phyloP scores from a whole-genome alignment of 1,140 invertebrate genomes.

The Caenorhabditis elegans region WBcel235 BX284605.5:6025501-6026000 shows the following conservation, averaged over 20 bases:
- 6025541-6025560: constrained; percentile 45
- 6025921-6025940: constrained; percentile 24
- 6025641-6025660: not conserved
- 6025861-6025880: not conserved
- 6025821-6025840: not conserved
- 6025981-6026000: not conserved
- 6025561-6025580: constrained; percentile 33
- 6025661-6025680: constrained; percentile 16
- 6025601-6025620: not conserved
- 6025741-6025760: constrained; percentile 45
- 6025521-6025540: constrained; percentile 21
- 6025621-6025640: not conserved
- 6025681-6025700: constrained; percentile 9
- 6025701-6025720: constrained; percentile 44
- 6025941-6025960: constrained; percentile 6
- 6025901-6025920: not conserved
- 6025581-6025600: constrained; percentile 9
- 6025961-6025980: not conserved
- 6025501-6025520: constrained; percentile 45
- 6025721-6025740: constrained; percentile 45
- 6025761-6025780: constrained; percentile 44
- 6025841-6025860: not conserved
- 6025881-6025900: constrained; percentile 12
- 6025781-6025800: constrained; percentile 43
- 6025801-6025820: too few relatives aligned